Evolutionary conservation across 2,113 vertebrate genomes (phyloP).

Genomic region (Proteles cristata): DNA sequence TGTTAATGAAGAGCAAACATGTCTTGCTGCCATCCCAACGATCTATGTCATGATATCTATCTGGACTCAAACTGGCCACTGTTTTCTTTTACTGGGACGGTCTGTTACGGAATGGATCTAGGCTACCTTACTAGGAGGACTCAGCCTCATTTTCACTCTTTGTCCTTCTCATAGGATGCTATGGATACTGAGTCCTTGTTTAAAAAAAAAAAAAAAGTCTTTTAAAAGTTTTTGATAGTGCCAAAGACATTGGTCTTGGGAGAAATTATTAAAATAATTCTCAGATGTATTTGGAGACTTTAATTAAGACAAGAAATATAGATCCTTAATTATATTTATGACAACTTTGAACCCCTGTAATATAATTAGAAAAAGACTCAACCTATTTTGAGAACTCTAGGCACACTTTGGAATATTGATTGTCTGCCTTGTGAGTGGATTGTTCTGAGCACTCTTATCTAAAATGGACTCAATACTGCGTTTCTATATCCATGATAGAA

Average conservation of each 20-base stretch:
- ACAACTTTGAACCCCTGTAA: conserved; percentile 5
- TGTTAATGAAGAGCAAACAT: not conserved
- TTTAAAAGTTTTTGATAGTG: not conserved
- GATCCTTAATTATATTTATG: not conserved
- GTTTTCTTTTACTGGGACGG: not conserved
- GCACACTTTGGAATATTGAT: not conserved
- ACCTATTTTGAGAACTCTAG: not conserved
- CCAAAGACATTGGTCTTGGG: not conserved
- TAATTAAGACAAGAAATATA: conserved; percentile 21
- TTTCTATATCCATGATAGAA: conserved; percentile 13
- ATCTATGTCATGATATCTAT: not conserved
- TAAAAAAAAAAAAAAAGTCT: not conserved
- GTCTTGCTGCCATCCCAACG: not conserved
- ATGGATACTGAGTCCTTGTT: not conserved
- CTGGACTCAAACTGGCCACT: not conserved
- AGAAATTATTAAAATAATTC: conserved; percentile 29
- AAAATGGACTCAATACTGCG: not conserved
- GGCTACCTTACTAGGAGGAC: not conserved
- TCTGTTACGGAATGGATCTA: not conserved
- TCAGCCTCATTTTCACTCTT: conserved; percentile 58
- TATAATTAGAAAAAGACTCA: conserved; percentile 1
- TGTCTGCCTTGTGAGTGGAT: not conserved
- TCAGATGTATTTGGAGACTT: conserved; percentile 23
- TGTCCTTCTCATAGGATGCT: not conserved
- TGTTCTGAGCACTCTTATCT: not conserved